A percentile compares a stretch with the other conserved stretches of the same genome.
Conservation (phyloP, 2,888 invertebrate species). For the Acrobasis repandana region DNA sequence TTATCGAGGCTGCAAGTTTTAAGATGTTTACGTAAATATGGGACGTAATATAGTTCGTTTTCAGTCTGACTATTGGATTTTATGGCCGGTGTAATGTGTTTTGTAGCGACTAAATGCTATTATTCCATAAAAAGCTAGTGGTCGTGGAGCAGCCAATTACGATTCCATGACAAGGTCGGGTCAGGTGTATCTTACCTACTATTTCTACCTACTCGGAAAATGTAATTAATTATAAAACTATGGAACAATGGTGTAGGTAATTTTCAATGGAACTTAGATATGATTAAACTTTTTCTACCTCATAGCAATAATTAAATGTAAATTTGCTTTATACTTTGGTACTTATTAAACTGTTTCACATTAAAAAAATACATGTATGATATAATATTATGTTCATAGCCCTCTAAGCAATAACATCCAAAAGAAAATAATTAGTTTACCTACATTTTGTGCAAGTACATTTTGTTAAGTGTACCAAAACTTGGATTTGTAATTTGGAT, state of each 20-base stretch:
- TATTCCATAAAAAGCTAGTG: background rate
- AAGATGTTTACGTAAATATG: slow-evolving; percentile 53
- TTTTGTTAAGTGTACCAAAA: no score
- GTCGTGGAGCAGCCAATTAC: background rate
- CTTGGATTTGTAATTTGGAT: no score
- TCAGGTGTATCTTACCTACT: background rate
- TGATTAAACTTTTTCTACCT: no score
- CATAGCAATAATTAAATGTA: no score
- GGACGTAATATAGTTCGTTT: slow-evolving; percentile 32
- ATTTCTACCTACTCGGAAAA: background rate
- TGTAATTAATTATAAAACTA: background rate
- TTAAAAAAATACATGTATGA: no score
- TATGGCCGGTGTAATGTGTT: background rate
- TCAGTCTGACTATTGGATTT: slow-evolving; percentile 28
- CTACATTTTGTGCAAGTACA: no score
- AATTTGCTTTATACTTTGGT: no score
- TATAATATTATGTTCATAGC: no score
- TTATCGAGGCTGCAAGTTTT: slow-evolving; percentile 42
- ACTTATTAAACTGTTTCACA: no score
- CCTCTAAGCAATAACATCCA: no score
- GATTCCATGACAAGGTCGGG: slow-evolving; percentile 10
- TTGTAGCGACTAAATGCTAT: background rate
- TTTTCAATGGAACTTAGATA: background rate
- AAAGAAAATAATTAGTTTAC: no score
- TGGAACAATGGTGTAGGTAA: background rate